phyloP scores from a whole-genome alignment of 1,140 invertebrate genomes.

The Lepidostoma basale region DNA sequence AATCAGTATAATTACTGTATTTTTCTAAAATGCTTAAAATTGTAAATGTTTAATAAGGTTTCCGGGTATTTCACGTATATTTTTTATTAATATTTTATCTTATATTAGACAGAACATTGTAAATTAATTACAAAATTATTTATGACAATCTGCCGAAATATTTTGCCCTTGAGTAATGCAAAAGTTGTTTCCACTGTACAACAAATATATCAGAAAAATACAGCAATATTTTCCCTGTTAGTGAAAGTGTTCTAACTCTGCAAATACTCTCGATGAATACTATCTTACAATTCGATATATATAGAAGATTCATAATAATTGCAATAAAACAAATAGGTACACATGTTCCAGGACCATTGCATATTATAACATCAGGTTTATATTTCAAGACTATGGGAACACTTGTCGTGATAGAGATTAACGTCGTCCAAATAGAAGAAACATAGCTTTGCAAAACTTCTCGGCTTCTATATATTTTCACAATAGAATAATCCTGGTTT shows the following conservation, averaged over 20 bases:
- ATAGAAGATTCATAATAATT: slow-evolving; percentile 70
- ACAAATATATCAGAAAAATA: slow-evolving; percentile 84
- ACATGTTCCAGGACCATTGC: slow-evolving; percentile 96
- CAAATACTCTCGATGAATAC: slow-evolving; percentile 96
- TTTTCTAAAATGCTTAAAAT: slow-evolving; percentile 1
- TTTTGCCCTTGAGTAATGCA: slow-evolving; percentile 64
- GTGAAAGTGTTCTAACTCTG: slow-evolving; percentile 84
- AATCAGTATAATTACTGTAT: slow-evolving; percentile 34
- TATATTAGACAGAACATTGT: background rate
- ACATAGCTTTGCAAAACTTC: slow-evolving; percentile 87
- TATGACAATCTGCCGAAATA: slow-evolving; percentile 68
- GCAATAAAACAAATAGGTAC: slow-evolving; percentile 82
- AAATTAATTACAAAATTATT: background rate
- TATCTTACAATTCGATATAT: slow-evolving; percentile 73
- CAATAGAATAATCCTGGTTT: slow-evolving; percentile 60
- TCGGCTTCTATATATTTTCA: slow-evolving; percentile 80
- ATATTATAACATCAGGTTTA: slow-evolving; percentile 80
- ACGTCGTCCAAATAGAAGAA: slow-evolving; percentile 78
- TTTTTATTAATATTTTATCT: background rate
- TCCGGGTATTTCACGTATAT: background rate
- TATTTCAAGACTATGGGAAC: slow-evolving; percentile 73
- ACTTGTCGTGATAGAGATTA: slow-evolving; percentile 71
- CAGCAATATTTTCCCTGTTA: slow-evolving; percentile 87
- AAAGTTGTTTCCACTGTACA: slow-evolving; percentile 87
- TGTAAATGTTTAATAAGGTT: no score